phyloP scores from a whole-genome alignment of 1,140 invertebrate species.

The Apocrypta bakeri region DNA sequence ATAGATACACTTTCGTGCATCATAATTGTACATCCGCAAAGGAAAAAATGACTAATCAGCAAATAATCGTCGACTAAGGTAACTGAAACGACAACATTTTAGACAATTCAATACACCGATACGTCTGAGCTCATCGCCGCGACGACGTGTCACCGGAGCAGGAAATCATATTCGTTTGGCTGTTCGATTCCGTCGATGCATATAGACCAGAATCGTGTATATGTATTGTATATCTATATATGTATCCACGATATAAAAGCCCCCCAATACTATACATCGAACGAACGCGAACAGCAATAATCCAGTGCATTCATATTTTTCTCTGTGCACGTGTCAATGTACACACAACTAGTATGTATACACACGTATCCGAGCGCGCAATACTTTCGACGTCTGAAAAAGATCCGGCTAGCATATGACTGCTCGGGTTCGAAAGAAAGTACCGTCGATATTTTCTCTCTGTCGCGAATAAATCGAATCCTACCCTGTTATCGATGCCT shows the following conservation, averaged over 20 bases:
- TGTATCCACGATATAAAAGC: neutral
- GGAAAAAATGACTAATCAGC: neutral
- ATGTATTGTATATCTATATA: neutral
- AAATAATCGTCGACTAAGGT: neutral
- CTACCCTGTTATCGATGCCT: constrained; percentile 9
- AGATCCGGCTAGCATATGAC: constrained; percentile 67
- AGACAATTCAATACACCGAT: neutral
- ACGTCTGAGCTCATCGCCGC: constrained; percentile 48
- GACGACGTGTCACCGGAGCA: constrained; percentile 67
- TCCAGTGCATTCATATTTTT: constrained; percentile 17
- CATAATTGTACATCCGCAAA: no score
- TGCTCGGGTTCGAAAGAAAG: constrained; percentile 43
- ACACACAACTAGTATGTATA: constrained; percentile 48
- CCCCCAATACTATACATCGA: neutral
- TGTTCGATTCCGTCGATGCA: constrained; percentile 54
- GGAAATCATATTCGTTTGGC: constrained; percentile 62
- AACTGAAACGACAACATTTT: neutral
- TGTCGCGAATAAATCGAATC: constrained; percentile 29
- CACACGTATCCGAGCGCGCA: neutral
- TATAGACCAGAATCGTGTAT: neutral
- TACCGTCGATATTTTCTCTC: neutral
- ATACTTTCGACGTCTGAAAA: constrained; percentile 63
- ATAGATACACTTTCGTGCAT: no score
- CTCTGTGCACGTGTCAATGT: neutral
- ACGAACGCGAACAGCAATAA: neutral